A percentile compares a stretch with the other conserved stretches of the same genome.
These are phyloP conservation scores for Gasterosteus aculeatus DNA, from an alignment of 2,113 vertebrate genomes.

Conservation along the genomic window DNA sequence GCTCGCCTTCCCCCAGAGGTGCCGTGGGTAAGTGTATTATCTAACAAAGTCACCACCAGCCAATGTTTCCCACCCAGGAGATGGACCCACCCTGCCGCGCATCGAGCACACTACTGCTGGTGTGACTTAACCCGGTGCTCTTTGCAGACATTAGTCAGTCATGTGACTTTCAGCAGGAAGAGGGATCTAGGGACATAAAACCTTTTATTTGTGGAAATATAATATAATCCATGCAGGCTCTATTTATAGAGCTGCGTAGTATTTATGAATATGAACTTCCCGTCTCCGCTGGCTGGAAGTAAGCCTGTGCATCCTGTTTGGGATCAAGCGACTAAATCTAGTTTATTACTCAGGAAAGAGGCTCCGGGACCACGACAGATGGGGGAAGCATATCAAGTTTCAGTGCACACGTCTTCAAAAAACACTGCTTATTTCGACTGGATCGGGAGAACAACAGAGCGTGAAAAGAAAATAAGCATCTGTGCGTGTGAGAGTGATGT, in stretches of 20 bases:
- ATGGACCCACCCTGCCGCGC: slow-evolving; percentile 42
- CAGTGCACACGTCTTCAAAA: slow-evolving; percentile 7
- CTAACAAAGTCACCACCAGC: slow-evolving; percentile 67
- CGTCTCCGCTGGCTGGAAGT: slow-evolving; percentile 49
- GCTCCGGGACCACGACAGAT: slow-evolving; percentile 37
- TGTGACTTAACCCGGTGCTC: slow-evolving; percentile 66
- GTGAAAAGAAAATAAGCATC: slow-evolving; percentile 41
- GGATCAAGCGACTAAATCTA: slow-evolving; percentile 37
- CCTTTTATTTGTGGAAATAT: slow-evolving; percentile 53
- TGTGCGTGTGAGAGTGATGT: slow-evolving; percentile 35
- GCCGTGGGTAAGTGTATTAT: slow-evolving; percentile 76
- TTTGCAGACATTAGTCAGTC: slow-evolving; percentile 70
- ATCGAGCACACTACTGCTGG: slow-evolving; percentile 5
- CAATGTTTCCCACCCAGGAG: slow-evolving; percentile 56
- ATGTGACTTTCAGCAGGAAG: slow-evolving; percentile 69
- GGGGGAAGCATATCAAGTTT: slow-evolving; percentile 10
- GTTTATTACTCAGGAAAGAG: slow-evolving; percentile 42
- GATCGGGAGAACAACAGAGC: slow-evolving; percentile 42
- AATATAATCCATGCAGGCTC: slow-evolving; percentile 52
- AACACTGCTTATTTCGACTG: slow-evolving; percentile 18
- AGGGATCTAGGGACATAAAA: slow-evolving; percentile 62
- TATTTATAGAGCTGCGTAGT: slow-evolving; percentile 69
- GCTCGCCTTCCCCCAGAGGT: slow-evolving; percentile 52
- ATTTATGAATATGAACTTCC: slow-evolving; percentile 65
- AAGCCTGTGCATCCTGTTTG: slow-evolving; percentile 43